Evolutionary conservation across 2,113 vertebrate genomes (phyloP).

Genomic region (Colaptes auratus): DNA sequence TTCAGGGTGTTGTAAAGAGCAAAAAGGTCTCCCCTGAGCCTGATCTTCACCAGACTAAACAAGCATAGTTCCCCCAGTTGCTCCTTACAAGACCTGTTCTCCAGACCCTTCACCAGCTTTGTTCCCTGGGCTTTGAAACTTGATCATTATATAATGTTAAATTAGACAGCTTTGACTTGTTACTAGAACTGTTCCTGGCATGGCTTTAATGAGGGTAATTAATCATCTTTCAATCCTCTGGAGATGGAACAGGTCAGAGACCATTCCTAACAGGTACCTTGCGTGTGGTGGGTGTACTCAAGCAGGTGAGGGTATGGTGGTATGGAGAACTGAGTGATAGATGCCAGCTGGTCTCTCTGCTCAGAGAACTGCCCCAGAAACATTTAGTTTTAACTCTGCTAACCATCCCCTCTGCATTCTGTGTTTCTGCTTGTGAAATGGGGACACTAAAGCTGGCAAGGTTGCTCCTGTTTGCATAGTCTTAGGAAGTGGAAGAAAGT

Average conservation of each 20-base stretch:
- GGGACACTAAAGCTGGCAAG: neutral
- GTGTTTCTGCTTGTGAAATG: neutral
- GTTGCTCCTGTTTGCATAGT: neutral
- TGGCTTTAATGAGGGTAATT: neutral
- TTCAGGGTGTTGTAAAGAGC: too few relatives aligned
- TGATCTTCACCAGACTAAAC: too few relatives aligned
- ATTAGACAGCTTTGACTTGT: neutral
- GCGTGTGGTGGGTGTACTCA: neutral
- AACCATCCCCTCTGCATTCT: neutral
- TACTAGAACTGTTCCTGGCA: too few relatives aligned
- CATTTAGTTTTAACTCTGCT: neutral
- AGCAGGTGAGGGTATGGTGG: neutral
- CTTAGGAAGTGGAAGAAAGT: neutral
- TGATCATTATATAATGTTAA: neutral
- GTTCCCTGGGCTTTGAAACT: neutral
- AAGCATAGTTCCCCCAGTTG: too few relatives aligned
- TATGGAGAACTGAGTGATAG: fast-evolving
- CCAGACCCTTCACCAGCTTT: too few relatives aligned
- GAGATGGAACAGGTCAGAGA: neutral
- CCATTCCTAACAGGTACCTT: neutral
- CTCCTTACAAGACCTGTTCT: too few relatives aligned
- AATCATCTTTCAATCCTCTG: neutral
- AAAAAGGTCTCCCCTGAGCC: too few relatives aligned
- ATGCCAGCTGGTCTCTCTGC: too few relatives aligned
- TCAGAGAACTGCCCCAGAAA: neutral